phyloP scores from a whole-genome alignment of 2,888 invertebrate genomes.

The Sylvicola cinctus region DNA sequence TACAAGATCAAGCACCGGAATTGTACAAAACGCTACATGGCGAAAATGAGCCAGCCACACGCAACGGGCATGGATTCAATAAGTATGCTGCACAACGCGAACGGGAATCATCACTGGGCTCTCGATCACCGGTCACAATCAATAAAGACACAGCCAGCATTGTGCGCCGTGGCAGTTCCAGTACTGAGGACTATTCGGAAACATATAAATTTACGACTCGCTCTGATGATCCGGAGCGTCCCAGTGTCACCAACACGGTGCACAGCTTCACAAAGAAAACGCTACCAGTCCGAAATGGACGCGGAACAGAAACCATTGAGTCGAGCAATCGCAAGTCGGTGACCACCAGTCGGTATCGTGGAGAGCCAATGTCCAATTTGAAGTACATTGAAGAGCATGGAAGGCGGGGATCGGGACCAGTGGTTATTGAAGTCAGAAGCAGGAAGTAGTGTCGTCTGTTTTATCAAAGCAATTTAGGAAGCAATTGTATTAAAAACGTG shows the following conservation, averaged over 20 bases:
- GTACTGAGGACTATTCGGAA: slow-evolving; percentile 49
- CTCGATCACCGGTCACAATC: slow-evolving; percentile 22
- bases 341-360: slow-evolving; percentile 39
- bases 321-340: slow-evolving; percentile 49
- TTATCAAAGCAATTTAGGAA: too few relatives aligned
- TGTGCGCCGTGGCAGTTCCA: slow-evolving; percentile 40
- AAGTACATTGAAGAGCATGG: slow-evolving; percentile 34
- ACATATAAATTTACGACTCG: slow-evolving; percentile 47
- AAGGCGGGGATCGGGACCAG: slow-evolving; percentile 28
- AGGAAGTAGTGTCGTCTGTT: slow-evolving; percentile 4
- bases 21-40: slow-evolving; percentile 48
- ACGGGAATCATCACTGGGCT: slow-evolving; percentile 16
- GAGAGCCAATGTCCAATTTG: slow-evolving; percentile 26
- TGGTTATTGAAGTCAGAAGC: slow-evolving; percentile 37
- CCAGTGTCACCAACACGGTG: slow-evolving; percentile 48
- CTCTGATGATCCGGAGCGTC: slow-evolving; percentile 41
- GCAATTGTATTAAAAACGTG: too few relatives aligned
- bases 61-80: slow-evolving; percentile 18
- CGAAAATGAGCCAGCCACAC: slow-evolving; percentile 23
- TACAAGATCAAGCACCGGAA: slow-evolving; percentile 49
- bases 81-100: slow-evolving; percentile 21
- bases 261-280: slow-evolving; percentile 48
- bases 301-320: slow-evolving; percentile 43
- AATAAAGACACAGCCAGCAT: slow-evolving; percentile 24
- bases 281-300: slow-evolving; percentile 39